phyloP scores from a whole-genome alignment of 2,888 invertebrate genomes.

The Marronus borbonicus region DNA sequence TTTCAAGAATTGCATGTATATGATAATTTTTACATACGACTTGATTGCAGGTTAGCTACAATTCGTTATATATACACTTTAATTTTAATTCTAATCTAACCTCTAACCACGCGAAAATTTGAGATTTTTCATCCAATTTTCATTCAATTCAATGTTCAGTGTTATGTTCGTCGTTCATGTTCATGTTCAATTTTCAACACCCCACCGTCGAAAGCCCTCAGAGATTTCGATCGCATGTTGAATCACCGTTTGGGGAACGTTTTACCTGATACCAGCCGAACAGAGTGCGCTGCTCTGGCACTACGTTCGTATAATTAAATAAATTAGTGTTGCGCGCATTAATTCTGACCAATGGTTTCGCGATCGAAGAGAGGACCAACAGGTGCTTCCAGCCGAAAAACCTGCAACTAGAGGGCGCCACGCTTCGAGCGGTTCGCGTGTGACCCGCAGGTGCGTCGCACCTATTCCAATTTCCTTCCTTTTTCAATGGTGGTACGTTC shows the following conservation, averaged over 20 bases:
- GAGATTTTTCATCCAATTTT: neutral
- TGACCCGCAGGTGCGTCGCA: constrained; percentile 4
- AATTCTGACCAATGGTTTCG: constrained; percentile 36
- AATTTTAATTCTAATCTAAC: neutral
- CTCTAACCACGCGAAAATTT: neutral
- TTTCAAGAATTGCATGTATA: too few species aligned
- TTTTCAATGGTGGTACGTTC: constrained; percentile 6
- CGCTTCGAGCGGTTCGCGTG: neutral
- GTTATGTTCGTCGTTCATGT: constrained; percentile 1
- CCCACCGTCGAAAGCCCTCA: neutral
- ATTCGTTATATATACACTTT: too few species aligned
- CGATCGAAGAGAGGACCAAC: constrained; percentile 22
- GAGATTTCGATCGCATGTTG: constrained; percentile 31
- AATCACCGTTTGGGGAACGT: constrained; percentile 31
- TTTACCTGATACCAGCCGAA: constrained; percentile 23
- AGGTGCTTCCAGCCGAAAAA: constrained; percentile 34
- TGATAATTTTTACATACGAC: too few species aligned
- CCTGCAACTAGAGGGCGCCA: constrained; percentile 1
- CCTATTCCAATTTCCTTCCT: constrained; percentile 13
- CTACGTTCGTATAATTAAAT: constrained; percentile 22
- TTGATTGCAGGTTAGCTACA: too few species aligned
- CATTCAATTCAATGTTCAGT: neutral
- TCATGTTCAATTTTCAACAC: constrained; percentile 18
- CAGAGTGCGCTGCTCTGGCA: neutral
- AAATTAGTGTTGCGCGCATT: constrained; percentile 31